A percentile compares a stretch with the other conserved stretches of the same genome.
phyloP scores from a whole-genome alignment of 2,113 vertebrate genomes.

The Oryctolagus cuniculus region mOryCun1.1 NC_091448.1:12694001-12694500 shows the following conservation, averaged over 20 bases:
- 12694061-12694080: background rate
- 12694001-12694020: background rate
- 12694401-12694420: background rate
- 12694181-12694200: background rate
- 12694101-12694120: background rate
- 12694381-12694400: background rate
- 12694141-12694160: constrained; percentile 7
- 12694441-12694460: background rate
- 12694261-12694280: no score
- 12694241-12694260: background rate
- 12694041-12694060: background rate
- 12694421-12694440: background rate
- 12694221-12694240: background rate
- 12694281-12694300: background rate
- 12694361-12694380: background rate
- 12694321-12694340: background rate
- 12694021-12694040: no score
- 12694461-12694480: background rate
- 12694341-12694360: background rate
- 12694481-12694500: background rate
- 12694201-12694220: background rate
- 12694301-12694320: background rate
- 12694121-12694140: constrained; percentile 23
- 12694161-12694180: background rate
- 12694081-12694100: background rate